A percentile compares a stretch with the other conserved stretches of the same genome.
Evolutionary conservation across 64 coral and sea anemone species (phyloP).

Genomic region (Dendrophyllia cribrosa): DNA sequence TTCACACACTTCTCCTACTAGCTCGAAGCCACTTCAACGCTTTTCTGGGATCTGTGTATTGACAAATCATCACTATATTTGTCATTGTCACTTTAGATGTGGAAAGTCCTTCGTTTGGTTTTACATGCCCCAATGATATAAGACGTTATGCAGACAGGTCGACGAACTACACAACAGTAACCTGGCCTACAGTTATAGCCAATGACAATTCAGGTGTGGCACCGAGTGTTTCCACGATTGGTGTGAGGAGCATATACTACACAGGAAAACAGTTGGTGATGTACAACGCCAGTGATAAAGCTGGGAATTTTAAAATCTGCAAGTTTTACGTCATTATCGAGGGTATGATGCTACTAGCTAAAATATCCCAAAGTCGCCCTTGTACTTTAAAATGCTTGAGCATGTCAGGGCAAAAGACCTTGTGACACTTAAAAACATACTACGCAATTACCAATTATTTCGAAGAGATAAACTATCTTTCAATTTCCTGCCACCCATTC

Average conservation of each 20-base stretch:
- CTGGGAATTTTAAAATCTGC: slow-evolving; percentile 69
- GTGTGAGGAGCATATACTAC: slow-evolving; percentile 29
- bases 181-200: slow-evolving; percentile 61
- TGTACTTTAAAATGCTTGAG: neutral
- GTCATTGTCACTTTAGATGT: slow-evolving; percentile 18
- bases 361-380: neutral
- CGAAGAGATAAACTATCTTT: no score
- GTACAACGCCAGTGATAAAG: slow-evolving; percentile 62
- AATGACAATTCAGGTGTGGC: slow-evolving; percentile 68
- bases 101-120: slow-evolving; percentile 64
- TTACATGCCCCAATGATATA: slow-evolving; percentile 57
- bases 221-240: slow-evolving; percentile 2
- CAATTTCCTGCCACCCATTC: no score
- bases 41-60: neutral
- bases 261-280: slow-evolving; percentile 36
- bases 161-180: slow-evolving; percentile 32
- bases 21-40: neutral
- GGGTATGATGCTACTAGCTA: slow-evolving; percentile 22
- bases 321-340: slow-evolving; percentile 58
- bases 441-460: no score
- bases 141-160: slow-evolving; percentile 27
- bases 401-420: no score
- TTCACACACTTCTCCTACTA: no score
- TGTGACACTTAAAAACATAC: no score
- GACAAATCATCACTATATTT: no score